Percentiles rank a stretch among this genome's conserved stretches.
Evolutionary conservation across 2,888 invertebrate species (phyloP).

Genomic region (Apoda limacodes): DNA sequence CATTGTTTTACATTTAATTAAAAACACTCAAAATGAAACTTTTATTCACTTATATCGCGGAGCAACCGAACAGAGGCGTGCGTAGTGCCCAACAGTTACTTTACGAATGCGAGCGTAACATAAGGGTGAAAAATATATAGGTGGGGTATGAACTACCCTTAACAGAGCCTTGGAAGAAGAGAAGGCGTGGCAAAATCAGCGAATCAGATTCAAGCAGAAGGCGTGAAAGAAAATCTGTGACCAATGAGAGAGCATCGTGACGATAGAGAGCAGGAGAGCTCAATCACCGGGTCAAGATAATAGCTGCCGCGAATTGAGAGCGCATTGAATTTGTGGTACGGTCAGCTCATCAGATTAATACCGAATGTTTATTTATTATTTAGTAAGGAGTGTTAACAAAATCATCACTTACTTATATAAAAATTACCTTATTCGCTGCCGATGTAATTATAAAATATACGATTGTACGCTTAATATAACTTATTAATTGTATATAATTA

Average conservation of each 20-base stretch:
- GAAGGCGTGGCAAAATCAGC: conserved; percentile 46
- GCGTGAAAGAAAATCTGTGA: conserved; percentile 39
- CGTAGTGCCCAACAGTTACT: conserved; percentile 48
- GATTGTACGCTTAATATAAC: no score
- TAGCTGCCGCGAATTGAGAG: conserved; percentile 67
- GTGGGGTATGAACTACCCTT: conserved; percentile 62
- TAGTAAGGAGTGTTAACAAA: conserved; percentile 30
- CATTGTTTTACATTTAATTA: no score
- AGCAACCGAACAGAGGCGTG: conserved; percentile 42
- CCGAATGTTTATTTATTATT: conserved; percentile 47
- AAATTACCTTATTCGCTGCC: no score
- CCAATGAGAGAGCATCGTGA: conserved; percentile 42
- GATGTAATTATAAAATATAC: no score
- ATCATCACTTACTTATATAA: no score
- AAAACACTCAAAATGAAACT: no score
- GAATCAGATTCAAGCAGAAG: conserved; percentile 48
- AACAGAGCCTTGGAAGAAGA: conserved; percentile 49
- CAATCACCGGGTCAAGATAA: conserved; percentile 68
- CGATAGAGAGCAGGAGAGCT: conserved; percentile 61
- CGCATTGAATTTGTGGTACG: conserved; percentile 65
- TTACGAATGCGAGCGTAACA: conserved; percentile 58
- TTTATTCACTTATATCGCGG: conserved; percentile 60
- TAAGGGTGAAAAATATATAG: conserved; percentile 69
- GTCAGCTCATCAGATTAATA: conserved; percentile 52
- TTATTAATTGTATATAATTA: no score